These are phyloP conservation scores for Drosophila eugracilis DNA, from an alignment of 1,140 invertebrate genomes.

Conservation along the genomic window DNA sequence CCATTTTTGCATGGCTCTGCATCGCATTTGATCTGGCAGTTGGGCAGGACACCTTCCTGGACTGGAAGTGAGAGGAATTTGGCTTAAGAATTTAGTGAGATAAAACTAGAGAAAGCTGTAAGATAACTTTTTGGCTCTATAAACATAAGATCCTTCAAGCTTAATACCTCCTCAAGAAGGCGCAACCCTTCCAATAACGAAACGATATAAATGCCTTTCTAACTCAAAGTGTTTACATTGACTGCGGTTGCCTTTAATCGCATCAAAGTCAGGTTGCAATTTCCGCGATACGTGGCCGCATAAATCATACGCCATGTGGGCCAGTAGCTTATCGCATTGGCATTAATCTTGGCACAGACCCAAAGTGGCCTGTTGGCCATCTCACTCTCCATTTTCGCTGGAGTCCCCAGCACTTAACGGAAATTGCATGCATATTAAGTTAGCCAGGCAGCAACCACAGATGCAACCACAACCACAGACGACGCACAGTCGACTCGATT, in stretches of 20 bases:
- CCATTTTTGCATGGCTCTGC: slow-evolving; percentile 94
- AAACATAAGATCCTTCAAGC: neutral
- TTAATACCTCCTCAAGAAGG: neutral
- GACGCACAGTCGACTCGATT: slow-evolving; percentile 26
- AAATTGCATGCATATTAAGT: slow-evolving; percentile 84
- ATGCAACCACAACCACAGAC: slow-evolving; percentile 43
- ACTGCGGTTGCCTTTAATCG: slow-evolving; percentile 46
- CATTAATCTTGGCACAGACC: slow-evolving; percentile 75
- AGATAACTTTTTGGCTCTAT: too few species aligned
- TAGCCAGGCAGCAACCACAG: slow-evolving; percentile 38
- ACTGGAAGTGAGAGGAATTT: slow-evolving; percentile 32
- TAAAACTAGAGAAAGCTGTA: neutral
- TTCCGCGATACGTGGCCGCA: slow-evolving; percentile 72
- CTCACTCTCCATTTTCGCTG: slow-evolving; percentile 28
- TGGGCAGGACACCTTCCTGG: slow-evolving; percentile 88
- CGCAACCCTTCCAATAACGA: neutral
- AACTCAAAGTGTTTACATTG: slow-evolving; percentile 34
- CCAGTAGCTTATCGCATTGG: slow-evolving; percentile 71
- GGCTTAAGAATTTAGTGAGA: neutral
- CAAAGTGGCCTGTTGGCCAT: slow-evolving; percentile 39
- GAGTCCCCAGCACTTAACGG: slow-evolving; percentile 66
- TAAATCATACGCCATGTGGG: slow-evolving; percentile 78
- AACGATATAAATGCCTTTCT: neutral
- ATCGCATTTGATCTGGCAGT: slow-evolving; percentile 96
- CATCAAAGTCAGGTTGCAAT: slow-evolving; percentile 74